phyloP scores from a whole-genome alignment of 1,140 invertebrate species.

The Acromyrmex charruanus region DNA sequence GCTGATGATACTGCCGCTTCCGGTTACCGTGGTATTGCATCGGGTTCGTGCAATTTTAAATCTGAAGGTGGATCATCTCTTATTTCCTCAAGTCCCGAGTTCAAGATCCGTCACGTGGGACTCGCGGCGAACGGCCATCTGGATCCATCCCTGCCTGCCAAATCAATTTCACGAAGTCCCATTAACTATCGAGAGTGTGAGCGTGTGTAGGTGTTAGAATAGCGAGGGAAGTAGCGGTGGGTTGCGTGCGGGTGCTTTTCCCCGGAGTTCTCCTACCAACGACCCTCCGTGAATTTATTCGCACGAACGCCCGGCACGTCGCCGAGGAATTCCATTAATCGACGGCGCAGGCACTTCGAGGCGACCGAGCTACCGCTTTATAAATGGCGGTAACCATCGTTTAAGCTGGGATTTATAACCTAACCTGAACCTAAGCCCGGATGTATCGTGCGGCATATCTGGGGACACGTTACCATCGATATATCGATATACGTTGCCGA shows the following conservation, averaged over 20 bases:
- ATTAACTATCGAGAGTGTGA: constrained; percentile 72
- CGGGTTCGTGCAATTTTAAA: constrained; percentile 39
- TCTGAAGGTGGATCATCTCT: not conserved
- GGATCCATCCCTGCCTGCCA: constrained; percentile 53
- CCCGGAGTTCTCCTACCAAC: constrained; percentile 28
- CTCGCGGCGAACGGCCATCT: constrained; percentile 23
- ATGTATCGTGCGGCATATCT: constrained; percentile 37
- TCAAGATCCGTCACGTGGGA: constrained; percentile 12
- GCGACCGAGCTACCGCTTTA: constrained; percentile 72
- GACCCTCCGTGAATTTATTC: constrained; percentile 75
- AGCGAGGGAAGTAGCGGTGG: not conserved
- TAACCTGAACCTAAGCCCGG: constrained; percentile 44
- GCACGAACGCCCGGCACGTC: constrained; percentile 74
- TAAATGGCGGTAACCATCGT: constrained; percentile 72
- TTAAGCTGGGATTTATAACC: constrained; percentile 74
- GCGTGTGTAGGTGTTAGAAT: constrained; percentile 10
- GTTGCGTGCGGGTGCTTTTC: constrained; percentile 41
- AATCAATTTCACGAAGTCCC: constrained; percentile 79
- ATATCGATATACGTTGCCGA: constrained; percentile 12
- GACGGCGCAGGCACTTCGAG: constrained; percentile 73
- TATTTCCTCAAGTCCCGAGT: not conserved
- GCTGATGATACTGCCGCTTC: constrained; percentile 27
- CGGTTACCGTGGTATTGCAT: not conserved
- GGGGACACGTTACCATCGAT: constrained; percentile 8
- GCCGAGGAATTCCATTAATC: constrained; percentile 78